These are phyloP conservation scores for Lagodon rhomboides DNA, from an alignment of 2,797 vertebrate species.

Conservation along the genomic window DNA sequence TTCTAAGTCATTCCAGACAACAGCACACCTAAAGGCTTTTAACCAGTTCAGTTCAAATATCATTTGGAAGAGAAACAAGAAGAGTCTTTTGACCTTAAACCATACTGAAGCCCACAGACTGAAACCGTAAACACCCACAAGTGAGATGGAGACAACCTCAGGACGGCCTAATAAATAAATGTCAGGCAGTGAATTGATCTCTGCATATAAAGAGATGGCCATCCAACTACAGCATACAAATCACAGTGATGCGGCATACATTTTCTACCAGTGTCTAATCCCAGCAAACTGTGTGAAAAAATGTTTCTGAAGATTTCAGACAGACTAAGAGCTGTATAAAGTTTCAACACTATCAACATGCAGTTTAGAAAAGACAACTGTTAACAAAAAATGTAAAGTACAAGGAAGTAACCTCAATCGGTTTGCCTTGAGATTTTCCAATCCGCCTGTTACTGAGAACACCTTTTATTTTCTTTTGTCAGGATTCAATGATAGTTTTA, in stretches of 20 bases:
- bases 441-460: background rate
- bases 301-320: constrained; percentile 14
- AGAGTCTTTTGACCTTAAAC: constrained; percentile 18
- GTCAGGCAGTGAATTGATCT: constrained; percentile 46
- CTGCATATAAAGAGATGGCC: constrained; percentile 51
- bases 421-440: constrained; percentile 9
- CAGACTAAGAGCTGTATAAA: background rate
- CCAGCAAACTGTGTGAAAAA: background rate
- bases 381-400: background rate
- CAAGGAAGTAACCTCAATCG: background rate
- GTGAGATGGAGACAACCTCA: constrained; percentile 37
- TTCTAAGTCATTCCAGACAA: background rate
- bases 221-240: constrained; percentile 50
- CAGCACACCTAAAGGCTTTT: background rate
- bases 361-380: background rate
- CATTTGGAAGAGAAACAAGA: background rate
- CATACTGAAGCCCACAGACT: constrained; percentile 14
- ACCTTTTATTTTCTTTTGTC: constrained; percentile 15
- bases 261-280: constrained; percentile 15
- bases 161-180: constrained; percentile 51
- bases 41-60: constrained; percentile 16
- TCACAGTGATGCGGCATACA: constrained; percentile 27
- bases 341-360: background rate
- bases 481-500: constrained; percentile 7
- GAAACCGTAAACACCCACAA: constrained; percentile 25